These are phyloP conservation scores for Periphyllus acericola DNA, from an alignment of 2,888 invertebrate genomes.

Conservation along the genomic window DNA sequence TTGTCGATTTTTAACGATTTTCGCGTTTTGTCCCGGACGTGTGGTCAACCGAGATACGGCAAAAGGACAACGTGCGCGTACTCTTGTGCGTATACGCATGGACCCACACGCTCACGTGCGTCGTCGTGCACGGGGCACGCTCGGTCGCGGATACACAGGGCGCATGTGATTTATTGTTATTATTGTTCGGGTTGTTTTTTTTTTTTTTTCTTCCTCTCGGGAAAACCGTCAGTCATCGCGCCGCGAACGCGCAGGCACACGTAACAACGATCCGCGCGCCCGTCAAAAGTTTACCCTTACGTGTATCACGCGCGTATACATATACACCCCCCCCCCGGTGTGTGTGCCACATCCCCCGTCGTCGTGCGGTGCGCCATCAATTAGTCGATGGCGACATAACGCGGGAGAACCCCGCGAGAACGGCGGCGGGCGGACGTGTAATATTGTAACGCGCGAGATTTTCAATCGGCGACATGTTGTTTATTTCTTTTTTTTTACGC, in stretches of 20 bases:
- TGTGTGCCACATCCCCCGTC: no score
- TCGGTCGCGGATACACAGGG: background rate
- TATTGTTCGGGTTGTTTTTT: no score
- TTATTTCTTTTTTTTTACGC: no score
- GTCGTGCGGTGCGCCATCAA: no score
- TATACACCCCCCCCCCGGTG: no score
- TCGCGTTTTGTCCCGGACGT: background rate
- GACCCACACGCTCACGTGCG: no score
- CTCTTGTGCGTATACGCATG: background rate
- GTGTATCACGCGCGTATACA: background rate
- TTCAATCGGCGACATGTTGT: background rate
- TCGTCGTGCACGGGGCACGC: no score
- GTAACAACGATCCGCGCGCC: background rate
- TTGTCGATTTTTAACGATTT: background rate
- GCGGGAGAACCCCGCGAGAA: no score
- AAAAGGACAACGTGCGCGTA: background rate
- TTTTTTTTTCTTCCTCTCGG: background rate
- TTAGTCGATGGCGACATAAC: background rate
- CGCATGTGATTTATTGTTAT: background rate
- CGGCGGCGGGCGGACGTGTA: no score
- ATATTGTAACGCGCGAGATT: background rate
- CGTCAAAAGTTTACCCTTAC: background rate
- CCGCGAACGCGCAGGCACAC: background rate
- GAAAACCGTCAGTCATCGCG: background rate
- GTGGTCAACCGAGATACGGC: background rate